Conservation (phyloP, 2,888 invertebrate species). For the Pteria penguin region DNA sequence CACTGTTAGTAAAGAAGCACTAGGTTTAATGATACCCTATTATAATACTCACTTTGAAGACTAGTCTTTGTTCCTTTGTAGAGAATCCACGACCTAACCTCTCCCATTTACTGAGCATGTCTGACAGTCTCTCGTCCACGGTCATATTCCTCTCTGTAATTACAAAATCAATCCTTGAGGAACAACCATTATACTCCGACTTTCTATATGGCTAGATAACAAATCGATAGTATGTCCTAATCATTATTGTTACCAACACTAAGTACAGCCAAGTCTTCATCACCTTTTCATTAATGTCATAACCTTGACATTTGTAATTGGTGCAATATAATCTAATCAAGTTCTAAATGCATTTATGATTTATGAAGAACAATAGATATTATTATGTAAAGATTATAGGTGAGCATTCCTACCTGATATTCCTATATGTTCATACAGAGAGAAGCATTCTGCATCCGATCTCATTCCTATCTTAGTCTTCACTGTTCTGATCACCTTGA, state of each 20-base stretch:
- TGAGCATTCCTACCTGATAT: conserved; percentile 78
- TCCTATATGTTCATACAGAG: conserved; percentile 94
- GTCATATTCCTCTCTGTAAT: conserved; percentile 88
- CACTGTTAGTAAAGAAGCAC: too few relatives aligned
- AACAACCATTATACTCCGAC: too few relatives aligned
- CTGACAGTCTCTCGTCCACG: conserved; percentile 91
- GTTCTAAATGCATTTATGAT: background rate
- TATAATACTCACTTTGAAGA: conserved; percentile 65
- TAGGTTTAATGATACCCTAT: too few relatives aligned
- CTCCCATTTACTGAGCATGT: conserved; percentile 97
- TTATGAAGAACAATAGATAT: background rate
- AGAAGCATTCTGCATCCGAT: conserved; percentile 91
- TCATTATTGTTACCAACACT: too few relatives aligned
- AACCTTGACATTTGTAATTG: too few relatives aligned
- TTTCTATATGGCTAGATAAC: too few relatives aligned
- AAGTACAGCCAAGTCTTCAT: too few relatives aligned
- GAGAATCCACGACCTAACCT: conserved; percentile 80
- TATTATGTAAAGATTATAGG: too few relatives aligned
- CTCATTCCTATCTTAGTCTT: conserved; percentile 93
- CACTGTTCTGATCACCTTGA: conserved; percentile 88
- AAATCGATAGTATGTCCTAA: too few relatives aligned
- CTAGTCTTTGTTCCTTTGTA: conserved; percentile 66
- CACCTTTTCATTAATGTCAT: too few relatives aligned
- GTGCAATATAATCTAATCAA: too few relatives aligned
- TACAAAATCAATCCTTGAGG: too few relatives aligned